Percentiles rank a stretch among this genome's conserved stretches.
These are phyloP conservation scores for Sinocyclocheilus anshuiensis DNA, from an alignment of 2,113 vertebrate genomes.

Conservation along the genomic window DNA sequence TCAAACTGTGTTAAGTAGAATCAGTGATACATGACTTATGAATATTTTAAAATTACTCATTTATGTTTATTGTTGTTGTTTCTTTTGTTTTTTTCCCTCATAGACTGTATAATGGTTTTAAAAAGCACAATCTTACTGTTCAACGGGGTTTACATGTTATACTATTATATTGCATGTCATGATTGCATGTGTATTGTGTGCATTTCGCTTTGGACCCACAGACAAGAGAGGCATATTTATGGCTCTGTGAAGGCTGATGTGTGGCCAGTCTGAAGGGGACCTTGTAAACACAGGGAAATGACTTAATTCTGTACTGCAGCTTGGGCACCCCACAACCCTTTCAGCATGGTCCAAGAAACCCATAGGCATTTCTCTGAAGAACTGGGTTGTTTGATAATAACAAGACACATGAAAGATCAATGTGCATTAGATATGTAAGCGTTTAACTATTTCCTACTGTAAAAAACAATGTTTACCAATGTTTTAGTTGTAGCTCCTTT, in stretches of 20 bases:
- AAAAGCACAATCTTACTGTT: neutral
- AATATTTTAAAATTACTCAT: neutral
- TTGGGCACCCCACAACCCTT: conserved; percentile 6
- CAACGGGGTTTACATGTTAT: neutral
- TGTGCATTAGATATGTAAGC: neutral
- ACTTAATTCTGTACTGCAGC: conserved; percentile 53
- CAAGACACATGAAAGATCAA: neutral
- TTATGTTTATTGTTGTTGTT: neutral
- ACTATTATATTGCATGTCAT: neutral
- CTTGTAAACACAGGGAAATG: conserved; percentile 56
- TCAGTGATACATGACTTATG: neutral
- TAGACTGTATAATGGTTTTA: neutral
- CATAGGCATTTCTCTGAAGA: neutral
- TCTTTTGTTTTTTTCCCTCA: neutral
- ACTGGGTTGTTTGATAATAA: no score
- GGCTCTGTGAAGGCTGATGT: conserved; percentile 2
- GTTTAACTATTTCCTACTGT: neutral
- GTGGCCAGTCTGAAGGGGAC: conserved; percentile 32
- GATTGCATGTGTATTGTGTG: neutral
- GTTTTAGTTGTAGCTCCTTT: neutral
- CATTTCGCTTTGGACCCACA: neutral
- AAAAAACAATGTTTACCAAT: neutral
- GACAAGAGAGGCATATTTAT: conserved; percentile 39
- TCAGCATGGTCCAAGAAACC: neutral
- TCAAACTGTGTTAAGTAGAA: neutral